Conservation (phyloP, 2,888 invertebrate genomes). For the Himalopsyche tibetana region DNA sequence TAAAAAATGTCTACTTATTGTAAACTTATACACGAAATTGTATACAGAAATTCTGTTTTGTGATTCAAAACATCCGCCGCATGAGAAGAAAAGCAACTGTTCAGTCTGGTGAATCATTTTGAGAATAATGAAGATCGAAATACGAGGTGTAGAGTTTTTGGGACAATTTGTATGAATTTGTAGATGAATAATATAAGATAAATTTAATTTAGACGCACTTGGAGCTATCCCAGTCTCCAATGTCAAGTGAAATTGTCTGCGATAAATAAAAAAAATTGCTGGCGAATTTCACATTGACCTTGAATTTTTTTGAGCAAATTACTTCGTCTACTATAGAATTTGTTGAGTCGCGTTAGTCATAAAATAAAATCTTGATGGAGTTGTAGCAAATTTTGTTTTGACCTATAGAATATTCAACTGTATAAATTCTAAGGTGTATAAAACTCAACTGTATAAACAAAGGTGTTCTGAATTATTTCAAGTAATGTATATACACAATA, state of each 20-base stretch:
- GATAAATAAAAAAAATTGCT: background rate
- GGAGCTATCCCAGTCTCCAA: background rate
- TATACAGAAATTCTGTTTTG: background rate
- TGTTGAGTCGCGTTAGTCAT: too few relatives aligned
- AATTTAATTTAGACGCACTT: background rate
- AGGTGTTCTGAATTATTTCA: too few relatives aligned
- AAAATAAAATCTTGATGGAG: background rate
- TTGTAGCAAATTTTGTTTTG: background rate
- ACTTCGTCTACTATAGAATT: too few relatives aligned
- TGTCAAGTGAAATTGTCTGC: background rate
- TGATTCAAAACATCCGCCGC: background rate
- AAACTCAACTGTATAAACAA: background rate
- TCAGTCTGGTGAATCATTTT: background rate
- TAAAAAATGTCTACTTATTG: background rate
- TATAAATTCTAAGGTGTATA: too few relatives aligned
- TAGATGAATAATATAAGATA: too few relatives aligned
- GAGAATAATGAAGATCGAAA: background rate
- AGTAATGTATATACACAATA: too few relatives aligned
- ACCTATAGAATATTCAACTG: background rate
- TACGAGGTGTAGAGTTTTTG: background rate
- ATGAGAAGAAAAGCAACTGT: background rate
- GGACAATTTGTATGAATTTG: background rate
- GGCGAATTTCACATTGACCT: background rate
- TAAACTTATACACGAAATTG: background rate
- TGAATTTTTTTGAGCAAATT: background rate